phyloP scores from a whole-genome alignment of 2,888 invertebrate species.

The Torymus auratus region DNA sequence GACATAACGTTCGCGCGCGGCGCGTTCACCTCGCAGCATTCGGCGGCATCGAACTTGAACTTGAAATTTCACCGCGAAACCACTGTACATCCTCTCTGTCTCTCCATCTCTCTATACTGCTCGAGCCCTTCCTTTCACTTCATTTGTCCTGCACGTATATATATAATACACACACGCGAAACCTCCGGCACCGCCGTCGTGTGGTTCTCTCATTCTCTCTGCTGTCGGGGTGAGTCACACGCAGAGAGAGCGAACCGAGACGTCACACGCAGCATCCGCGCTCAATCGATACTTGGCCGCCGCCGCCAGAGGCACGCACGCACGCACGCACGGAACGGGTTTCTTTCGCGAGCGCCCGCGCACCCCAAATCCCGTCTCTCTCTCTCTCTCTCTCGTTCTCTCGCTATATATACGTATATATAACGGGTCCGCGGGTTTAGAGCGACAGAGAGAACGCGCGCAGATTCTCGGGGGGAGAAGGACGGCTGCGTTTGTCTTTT shows the following conservation, averaged over 20 bases:
- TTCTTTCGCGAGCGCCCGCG: conserved; percentile 29
- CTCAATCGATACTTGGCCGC: conserved; percentile 46
- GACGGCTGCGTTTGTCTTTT: not conserved
- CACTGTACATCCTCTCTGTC: not conserved
- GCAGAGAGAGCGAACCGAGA: not conserved
- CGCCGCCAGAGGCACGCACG: conserved; percentile 49
- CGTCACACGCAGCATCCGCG: conserved; percentile 38
- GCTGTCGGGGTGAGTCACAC: conserved; percentile 40
- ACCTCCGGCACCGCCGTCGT: not conserved
- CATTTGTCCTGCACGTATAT: not conserved
- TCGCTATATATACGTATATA: not conserved
- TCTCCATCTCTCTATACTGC: not conserved
- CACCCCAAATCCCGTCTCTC: no score
- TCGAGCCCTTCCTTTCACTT: not conserved
- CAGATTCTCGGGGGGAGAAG: not conserved
- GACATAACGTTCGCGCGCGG: no score
- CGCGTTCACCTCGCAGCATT: no score
- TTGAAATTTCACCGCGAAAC: no score
- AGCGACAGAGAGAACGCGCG: not conserved
- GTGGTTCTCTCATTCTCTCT: not conserved
- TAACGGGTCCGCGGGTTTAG: not conserved
- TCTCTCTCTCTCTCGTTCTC: no score
- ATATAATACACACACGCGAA: no score
- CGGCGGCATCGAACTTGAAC: no score
- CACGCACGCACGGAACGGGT: conserved; percentile 36